Conservation (phyloP, 2,113 vertebrate genomes). For the human region GRCh38 chr13:44296501-44297000, state of each 20-base stretch:
- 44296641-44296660: not conserved
- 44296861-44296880: constrained; percentile 31
- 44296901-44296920: not conserved
- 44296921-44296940: constrained; percentile 5
- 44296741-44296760: not conserved
- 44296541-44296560: not conserved
- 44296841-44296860: not conserved
- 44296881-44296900: constrained; percentile 31
- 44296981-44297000: not conserved
- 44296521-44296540: not conserved
- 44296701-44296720: not conserved
- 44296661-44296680: rapidly evolving
- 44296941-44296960: not conserved
- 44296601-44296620: not conserved
- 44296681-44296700: not conserved
- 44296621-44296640: not conserved
- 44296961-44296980: not conserved
- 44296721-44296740: not conserved
- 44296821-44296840: not conserved
- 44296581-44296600: not conserved
- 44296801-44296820: not conserved
- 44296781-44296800: not conserved
- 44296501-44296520: not conserved
- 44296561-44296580: not conserved
- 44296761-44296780: not conserved